Evolutionary conservation across 2,888 invertebrate species (phyloP).

Genomic region (Drosophila anceps): DNA sequence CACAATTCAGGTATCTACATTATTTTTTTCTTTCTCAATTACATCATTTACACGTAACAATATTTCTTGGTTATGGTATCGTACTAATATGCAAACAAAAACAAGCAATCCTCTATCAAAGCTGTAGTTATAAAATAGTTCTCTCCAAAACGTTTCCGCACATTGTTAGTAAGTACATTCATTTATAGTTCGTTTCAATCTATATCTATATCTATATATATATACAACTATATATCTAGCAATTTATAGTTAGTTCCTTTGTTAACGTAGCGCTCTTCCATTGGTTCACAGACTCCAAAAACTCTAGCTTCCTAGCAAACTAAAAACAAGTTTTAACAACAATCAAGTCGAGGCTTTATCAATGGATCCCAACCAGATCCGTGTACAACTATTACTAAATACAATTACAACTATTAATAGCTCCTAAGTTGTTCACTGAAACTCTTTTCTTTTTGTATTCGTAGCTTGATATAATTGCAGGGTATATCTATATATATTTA

Average conservation of each 20-base stretch:
- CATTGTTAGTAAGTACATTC: conserved; percentile 70
- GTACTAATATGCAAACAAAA: conserved; percentile 47
- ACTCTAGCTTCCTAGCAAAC: conserved; percentile 53
- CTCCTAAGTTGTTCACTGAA: conserved; percentile 57
- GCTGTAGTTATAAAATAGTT: conserved; percentile 28
- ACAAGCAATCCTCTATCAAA: conserved; percentile 19
- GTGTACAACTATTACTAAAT: conserved; percentile 9
- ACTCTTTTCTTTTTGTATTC: conserved; percentile 17
- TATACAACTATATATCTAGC: background rate
- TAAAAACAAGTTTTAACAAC: conserved; percentile 25
- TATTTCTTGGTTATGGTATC: conserved; percentile 70
- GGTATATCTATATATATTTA: conserved; percentile 3
- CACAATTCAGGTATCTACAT: conserved; percentile 66
- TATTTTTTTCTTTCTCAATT: conserved; percentile 52
- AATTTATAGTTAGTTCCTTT: conserved; percentile 52
- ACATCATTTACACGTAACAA: conserved; percentile 47
- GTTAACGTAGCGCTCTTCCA: conserved; percentile 57
- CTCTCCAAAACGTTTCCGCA: conserved; percentile 45
- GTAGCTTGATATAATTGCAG: conserved; percentile 26
- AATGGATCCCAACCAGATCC: conserved; percentile 8
- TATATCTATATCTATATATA: no score
- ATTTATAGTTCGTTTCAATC: conserved; percentile 34
- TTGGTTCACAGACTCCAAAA: conserved; percentile 37
- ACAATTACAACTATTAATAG: conserved; percentile 38
- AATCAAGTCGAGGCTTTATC: conserved; percentile 45